Percentiles rank a stretch among this genome's conserved stretches.
Conservation (phyloP, 1,140 invertebrate species). For the Hermatobates lingyangjiaoensis region DNA sequence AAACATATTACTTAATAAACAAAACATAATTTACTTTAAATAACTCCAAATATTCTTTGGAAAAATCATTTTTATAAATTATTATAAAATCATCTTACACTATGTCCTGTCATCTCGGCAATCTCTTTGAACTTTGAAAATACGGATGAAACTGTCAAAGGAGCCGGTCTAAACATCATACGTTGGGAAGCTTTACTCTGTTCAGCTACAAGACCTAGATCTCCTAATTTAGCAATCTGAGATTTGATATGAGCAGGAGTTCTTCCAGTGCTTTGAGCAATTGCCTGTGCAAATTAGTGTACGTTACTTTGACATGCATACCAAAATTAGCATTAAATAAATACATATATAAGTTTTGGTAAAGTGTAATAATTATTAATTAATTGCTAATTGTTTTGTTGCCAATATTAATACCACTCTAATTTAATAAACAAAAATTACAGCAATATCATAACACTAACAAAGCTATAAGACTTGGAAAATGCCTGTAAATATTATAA, state of each 20-base stretch:
- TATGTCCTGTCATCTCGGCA: constrained; percentile 63
- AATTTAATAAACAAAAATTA: too few species aligned
- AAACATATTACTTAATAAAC: too few species aligned
- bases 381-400: too few species aligned
- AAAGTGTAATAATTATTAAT: too few species aligned
- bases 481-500: too few species aligned
- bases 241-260: constrained; percentile 67
- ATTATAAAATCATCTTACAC: constrained; percentile 34
- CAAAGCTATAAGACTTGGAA: too few species aligned
- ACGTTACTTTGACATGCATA: too few species aligned
- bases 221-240: constrained; percentile 60
- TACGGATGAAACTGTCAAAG: constrained; percentile 46
- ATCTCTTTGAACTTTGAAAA: constrained; percentile 80
- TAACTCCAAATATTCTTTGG: constrained; percentile 2
- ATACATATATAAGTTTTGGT: too few species aligned
- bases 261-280: constrained; percentile 80
- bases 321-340: too few species aligned
- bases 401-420: too few species aligned
- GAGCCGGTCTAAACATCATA: constrained; percentile 63
- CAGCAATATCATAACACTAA: too few species aligned
- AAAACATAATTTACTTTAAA: neutral
- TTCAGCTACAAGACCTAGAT: constrained; percentile 87
- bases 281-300: constrained; percentile 37
- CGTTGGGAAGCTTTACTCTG: constrained; percentile 70
- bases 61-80: constrained; percentile 9